These are phyloP conservation scores for Tuberolachnus salignus DNA, from an alignment of 2,888 invertebrate species.

Conservation along the genomic window DNA sequence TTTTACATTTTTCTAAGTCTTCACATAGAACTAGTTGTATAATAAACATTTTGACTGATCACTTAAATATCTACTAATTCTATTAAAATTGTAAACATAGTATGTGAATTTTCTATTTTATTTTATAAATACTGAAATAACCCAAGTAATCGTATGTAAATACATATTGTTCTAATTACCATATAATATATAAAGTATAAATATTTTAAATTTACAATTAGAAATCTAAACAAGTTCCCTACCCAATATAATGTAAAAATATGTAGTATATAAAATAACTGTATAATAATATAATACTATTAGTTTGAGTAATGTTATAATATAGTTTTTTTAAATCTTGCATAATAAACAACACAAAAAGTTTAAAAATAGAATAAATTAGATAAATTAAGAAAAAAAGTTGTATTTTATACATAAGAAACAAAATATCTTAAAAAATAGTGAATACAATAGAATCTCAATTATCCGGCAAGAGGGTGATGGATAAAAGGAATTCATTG, in stretches of 20 bases:
- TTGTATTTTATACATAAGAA: neutral
- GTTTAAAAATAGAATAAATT: neutral
- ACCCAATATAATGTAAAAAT: neutral
- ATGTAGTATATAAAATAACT: constrained; percentile 6
- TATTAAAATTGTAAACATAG: neutral
- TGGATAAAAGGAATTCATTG: too few species aligned
- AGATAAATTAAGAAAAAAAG: constrained; percentile 3
- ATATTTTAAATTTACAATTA: neutral
- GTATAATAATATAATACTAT: neutral
- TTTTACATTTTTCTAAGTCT: constrained; percentile 12
- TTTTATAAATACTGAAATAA: too few species aligned
- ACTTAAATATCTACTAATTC: neutral
- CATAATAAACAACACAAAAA: neutral
- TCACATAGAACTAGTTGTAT: neutral
- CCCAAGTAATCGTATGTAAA: neutral
- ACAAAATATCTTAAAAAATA: neutral
- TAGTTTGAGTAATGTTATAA: neutral
- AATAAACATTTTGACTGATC: neutral
- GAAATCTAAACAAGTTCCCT: constrained; percentile 11
- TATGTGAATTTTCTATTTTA: neutral
- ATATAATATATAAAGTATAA: neutral
- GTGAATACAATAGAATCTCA: neutral
- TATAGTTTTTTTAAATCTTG: neutral
- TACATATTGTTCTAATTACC: neutral
- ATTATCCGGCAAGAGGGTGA: too few species aligned